Conservation (phyloP, 2,113 vertebrate species). For the Empidonax traillii region DNA sequence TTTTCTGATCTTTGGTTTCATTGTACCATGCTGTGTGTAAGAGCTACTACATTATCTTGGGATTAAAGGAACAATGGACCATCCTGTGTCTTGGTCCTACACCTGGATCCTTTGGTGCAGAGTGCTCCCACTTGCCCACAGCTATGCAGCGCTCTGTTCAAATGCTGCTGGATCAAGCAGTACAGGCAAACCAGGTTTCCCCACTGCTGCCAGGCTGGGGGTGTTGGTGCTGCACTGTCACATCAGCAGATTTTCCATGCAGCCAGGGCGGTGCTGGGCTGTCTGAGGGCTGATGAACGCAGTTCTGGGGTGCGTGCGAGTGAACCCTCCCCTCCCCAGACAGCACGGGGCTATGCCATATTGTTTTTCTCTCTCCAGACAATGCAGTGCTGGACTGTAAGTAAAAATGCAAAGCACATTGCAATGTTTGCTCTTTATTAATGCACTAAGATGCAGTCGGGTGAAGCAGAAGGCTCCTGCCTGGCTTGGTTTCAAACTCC, state of each 20-base stretch:
- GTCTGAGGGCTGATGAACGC: background rate
- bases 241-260: slow-evolving; percentile 19
- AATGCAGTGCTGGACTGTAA: slow-evolving; percentile 13
- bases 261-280: background rate
- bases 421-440: slow-evolving; percentile 64
- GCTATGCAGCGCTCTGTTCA: background rate
- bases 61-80: background rate
- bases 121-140: background rate
- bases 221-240: background rate
- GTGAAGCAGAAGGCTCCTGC: slow-evolving; percentile 33
- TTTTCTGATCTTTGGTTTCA: background rate
- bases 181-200: background rate
- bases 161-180: background rate
- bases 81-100: background rate
- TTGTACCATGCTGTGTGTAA: background rate
- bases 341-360: background rate
- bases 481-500: slow-evolving; percentile 12
- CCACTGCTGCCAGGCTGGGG: background rate
- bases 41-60: background rate
- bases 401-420: slow-evolving; percentile 61
- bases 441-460: slow-evolving; percentile 35
- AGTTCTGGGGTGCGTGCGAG: background rate
- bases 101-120: background rate
- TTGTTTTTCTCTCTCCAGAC: slow-evolving; percentile 29
- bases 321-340: background rate